phyloP scores from a whole-genome alignment of 64 coral and sea anemone species.

The Catalaphyllia jardinei region DNA sequence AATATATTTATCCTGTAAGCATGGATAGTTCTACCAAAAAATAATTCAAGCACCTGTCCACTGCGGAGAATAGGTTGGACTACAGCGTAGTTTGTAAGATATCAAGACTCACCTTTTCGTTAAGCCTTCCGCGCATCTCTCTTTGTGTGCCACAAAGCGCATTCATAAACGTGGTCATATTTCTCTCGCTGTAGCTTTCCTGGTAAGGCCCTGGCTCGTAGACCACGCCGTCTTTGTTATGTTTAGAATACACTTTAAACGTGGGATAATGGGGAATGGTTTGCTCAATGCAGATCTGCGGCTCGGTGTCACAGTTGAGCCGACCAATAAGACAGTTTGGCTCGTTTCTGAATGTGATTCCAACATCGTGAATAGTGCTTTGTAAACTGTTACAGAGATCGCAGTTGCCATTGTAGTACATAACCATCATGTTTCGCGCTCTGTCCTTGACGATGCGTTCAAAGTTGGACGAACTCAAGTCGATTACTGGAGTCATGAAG shows the following conservation, averaged over 20 bases:
- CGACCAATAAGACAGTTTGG: constrained; percentile 77
- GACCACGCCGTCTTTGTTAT: constrained; percentile 89
- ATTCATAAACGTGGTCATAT: constrained; percentile 92
- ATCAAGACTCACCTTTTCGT: constrained; percentile 73
- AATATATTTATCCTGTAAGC: too few relatives aligned
- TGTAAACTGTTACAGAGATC: constrained; percentile 75
- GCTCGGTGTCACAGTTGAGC: constrained; percentile 79
- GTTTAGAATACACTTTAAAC: constrained; percentile 79
- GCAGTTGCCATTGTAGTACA: constrained; percentile 88
- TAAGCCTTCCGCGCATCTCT: constrained; percentile 56
- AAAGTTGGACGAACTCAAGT: constrained; percentile 84
- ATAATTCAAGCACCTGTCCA: too few relatives aligned
- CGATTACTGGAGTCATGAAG: constrained; percentile 80
- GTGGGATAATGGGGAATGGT: constrained; percentile 89
- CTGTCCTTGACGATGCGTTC: constrained; percentile 89
- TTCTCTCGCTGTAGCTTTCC: constrained; percentile 89
- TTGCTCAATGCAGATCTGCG: constrained; percentile 68
- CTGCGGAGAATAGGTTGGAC: too few relatives aligned
- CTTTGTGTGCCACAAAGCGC: constrained; percentile 85
- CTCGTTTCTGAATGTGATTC: constrained; percentile 81
- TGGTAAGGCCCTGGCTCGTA: constrained; percentile 89
- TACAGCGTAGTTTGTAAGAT: neutral
- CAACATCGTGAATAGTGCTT: constrained; percentile 48
- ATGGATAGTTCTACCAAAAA: too few relatives aligned
- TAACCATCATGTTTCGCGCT: constrained; percentile 69